Percentiles rank a stretch among this genome's conserved stretches.
These are phyloP conservation scores for Callocephalon fimbriatum DNA, from an alignment of 2,113 vertebrate species.

Conservation along the genomic window DNA sequence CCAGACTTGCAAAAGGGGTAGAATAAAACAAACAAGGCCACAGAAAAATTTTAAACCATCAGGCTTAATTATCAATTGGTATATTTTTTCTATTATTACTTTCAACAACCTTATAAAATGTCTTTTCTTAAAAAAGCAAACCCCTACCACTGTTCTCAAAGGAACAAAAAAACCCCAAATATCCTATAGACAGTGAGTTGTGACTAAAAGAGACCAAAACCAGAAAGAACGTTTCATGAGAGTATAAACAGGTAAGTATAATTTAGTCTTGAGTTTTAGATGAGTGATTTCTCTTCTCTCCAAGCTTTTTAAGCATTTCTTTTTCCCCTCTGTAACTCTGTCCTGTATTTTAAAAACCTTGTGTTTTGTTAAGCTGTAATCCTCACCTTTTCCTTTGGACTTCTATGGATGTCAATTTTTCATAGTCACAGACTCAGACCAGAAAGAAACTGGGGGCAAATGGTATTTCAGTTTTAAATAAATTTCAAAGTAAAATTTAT, in stretches of 20 bases:
- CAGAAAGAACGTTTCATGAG: not conserved
- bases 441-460: not conserved
- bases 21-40: not conserved
- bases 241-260: not conserved
- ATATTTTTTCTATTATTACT: rapidly evolving
- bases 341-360: not conserved
- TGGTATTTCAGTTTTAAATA: not conserved
- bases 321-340: too few relatives aligned
- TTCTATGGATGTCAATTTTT: not conserved
- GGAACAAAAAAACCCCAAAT: too few relatives aligned
- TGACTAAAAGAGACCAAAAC: not conserved
- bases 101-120: not conserved
- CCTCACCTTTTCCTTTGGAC: not conserved
- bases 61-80: not conserved
- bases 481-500: not conserved
- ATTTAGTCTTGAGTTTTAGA: not conserved
- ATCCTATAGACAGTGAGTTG: not conserved
- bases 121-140: not conserved
- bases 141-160: not conserved
- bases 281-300: not conserved
- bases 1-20: rapidly evolving
- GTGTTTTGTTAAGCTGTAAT: not conserved
- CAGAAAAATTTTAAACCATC: not conserved
- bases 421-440: not conserved
- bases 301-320: not conserved